A percentile compares a stretch with the other conserved stretches of the same genome.
These are phyloP conservation scores for Luperina testacea DNA, from an alignment of 2,888 invertebrate species.

Conservation along the genomic window DNA sequence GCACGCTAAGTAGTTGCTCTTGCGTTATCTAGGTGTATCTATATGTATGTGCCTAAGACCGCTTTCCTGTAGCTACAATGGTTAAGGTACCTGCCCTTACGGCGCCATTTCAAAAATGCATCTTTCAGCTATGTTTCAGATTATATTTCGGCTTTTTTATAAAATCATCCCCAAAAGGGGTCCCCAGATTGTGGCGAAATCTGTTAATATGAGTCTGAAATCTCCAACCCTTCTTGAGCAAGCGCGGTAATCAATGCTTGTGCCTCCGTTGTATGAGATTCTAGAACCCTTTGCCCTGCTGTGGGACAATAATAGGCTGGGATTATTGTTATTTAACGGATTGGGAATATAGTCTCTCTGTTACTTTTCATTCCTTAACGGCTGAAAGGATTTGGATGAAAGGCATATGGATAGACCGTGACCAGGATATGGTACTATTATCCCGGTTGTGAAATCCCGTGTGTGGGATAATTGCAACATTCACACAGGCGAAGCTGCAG, in stretches of 20 bases:
- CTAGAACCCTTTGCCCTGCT: not conserved
- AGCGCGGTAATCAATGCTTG: not conserved
- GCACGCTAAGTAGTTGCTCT: too few relatives aligned
- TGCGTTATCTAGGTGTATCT: too few relatives aligned
- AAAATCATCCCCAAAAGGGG: too few relatives aligned
- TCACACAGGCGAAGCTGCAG: not conserved
- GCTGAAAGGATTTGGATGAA: not conserved
- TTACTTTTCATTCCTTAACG: not conserved
- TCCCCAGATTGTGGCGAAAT: not conserved
- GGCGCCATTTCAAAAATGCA: too few relatives aligned
- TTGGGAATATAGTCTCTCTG: not conserved
- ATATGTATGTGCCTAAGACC: too few relatives aligned
- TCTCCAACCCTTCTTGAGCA: not conserved
- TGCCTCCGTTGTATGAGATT: not conserved
- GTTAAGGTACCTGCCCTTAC: too few relatives aligned
- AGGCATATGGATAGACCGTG: not conserved
- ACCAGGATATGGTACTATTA: not conserved
- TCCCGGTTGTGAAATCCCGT: not conserved
- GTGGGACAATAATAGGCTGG: not conserved
- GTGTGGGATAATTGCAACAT: not conserved
- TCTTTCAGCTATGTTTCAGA: too few relatives aligned
- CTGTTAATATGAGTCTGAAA: not conserved
- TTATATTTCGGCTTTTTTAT: too few relatives aligned
- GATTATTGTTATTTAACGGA: not conserved
- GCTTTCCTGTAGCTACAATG: too few relatives aligned